Evolutionary conservation across 1,140 invertebrate species (phyloP), one percentile per base, ranked within the genome.

Genomic region (Calliphora vicina): DNA sequence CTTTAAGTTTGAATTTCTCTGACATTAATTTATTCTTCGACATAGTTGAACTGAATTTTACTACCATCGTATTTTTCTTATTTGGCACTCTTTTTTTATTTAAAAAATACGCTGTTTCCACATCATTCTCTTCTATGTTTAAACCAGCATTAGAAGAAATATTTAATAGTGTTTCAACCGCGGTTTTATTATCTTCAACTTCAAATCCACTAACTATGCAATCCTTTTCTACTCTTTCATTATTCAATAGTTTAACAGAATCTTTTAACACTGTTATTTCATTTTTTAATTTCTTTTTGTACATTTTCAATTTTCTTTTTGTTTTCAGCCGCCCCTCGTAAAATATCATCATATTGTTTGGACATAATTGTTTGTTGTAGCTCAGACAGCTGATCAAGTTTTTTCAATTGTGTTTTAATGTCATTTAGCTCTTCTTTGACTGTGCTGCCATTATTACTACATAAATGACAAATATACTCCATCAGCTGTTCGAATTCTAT

Each of bases 261-360:
- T 50, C 17, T 50, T 50, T 50, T 50, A 50, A 50, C 10, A 17
- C 12, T 13, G 10, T 50, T 17, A 50, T 17, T 10, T 50, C 45
- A 50, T 50, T 17, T 17, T 50, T 50, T 17, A 50, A 50, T 50
- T 50, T 50, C 45, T 17, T 50, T 50, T 10, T 50, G 45, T 17
- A 50, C 45, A 12, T 15, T 50, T 17, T 50, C 45, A 15, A 50
- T 12, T 50, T 50, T 50, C 45, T 74, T 29, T 17, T 74, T 74
- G 13, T 50, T 50, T 50, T 50, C 45, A 50, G 45, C 45, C 10
- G 12, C 17, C 10, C 12, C 13, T 74, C 27, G 25, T 17, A 74
- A 17, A 35, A 74, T 35, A 74, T 74, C 72, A 35, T 74, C 72
- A 74, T 27, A 74, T 74, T 74, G 72, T 29, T 74, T 74, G 3